Base-by-base conservation (phyloP, 2,797 vertebrate species). In the Dryobates pubescens region DNA sequence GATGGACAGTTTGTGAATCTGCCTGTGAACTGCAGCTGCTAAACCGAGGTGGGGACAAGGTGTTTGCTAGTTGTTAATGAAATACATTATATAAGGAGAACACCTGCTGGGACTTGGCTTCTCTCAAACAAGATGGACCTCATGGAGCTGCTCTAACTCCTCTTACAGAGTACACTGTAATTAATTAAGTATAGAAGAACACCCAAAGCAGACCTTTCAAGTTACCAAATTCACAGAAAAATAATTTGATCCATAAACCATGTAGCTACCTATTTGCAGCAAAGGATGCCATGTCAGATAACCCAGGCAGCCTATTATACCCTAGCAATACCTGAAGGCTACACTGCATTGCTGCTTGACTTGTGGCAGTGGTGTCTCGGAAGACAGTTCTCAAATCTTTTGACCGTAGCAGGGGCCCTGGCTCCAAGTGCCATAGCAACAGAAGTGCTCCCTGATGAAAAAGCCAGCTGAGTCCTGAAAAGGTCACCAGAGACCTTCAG, bases 401-500 rank as follows among this genome's bases (percentile, higher is more conserved):
- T 51, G 11, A 53, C 16, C 73, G 34, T 27, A 79, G 30, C 36
- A 34, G 53, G 15, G 49, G 24, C 77, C 54, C 36, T 69, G 62
- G 30, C 36, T 86, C 20, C 69, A n/a, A 80, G n/a, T 94, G 56
- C 88, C 74, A 68, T 80, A 76, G 91, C 78, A 88, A 93, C 90
- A 71, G 51, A 79, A 82, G 30, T 43, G 16, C 57, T 91, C 47
- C 80, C 51, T 65, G 49, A 56, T 74, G 62, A 45, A 68, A 86
- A 74, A 84, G 81, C 41, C 32, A 62, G 72, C 56, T 3, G 8
- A 78, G 63, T 72, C 57, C 76, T 29, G 85, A 32, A 58, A 86
- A 92, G 79, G 53, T 89, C 82, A 75, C 34, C 0, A 0, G 76
- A 81, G 43, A 53, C 30, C 38, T 82, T 89, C 59, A 72, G 82